phyloP scores from a whole-genome alignment of 2,797 vertebrate genomes.

The Adrianichthys oophorus region DNA sequence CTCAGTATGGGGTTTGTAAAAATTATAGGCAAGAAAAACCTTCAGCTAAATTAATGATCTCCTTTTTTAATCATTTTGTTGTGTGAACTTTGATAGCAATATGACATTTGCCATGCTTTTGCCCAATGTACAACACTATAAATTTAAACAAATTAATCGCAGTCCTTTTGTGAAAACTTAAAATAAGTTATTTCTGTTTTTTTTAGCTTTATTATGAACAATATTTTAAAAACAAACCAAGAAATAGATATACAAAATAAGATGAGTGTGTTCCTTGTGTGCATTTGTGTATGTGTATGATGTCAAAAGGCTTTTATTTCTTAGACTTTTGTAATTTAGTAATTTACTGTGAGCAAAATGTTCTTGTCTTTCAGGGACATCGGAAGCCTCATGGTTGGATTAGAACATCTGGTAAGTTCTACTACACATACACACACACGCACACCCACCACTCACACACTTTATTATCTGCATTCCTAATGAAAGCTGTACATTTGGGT shows the following conservation, averaged over 20 bases:
- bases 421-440: slow-evolving; percentile 44
- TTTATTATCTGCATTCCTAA: slow-evolving; percentile 93
- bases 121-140: too few relatives aligned
- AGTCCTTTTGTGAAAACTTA: too few relatives aligned
- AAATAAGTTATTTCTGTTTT: too few relatives aligned
- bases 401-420: slow-evolving; percentile 99
- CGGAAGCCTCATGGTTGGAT: slow-evolving; percentile 90
- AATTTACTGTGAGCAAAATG: slow-evolving; percentile 85
- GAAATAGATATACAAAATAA: slow-evolving; percentile 1
- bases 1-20: slow-evolving; percentile 3
- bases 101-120: too few relatives aligned
- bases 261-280: slow-evolving; percentile 13
- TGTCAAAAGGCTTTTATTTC: slow-evolving; percentile 15
- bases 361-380: slow-evolving; percentile 93
- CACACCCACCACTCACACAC: slow-evolving; percentile 43
- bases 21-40: not conserved
- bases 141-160: too few relatives aligned
- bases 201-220: not conserved
- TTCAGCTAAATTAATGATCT: too few relatives aligned
- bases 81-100: too few relatives aligned
- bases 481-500: slow-evolving; percentile 86
- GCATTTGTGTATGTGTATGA: not conserved
- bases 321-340: slow-evolving; percentile 37
- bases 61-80: too few relatives aligned
- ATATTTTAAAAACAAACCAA: not conserved